Base-by-base conservation (phyloP, 2,888 invertebrate species). In the Amiota mariae region DNA sequence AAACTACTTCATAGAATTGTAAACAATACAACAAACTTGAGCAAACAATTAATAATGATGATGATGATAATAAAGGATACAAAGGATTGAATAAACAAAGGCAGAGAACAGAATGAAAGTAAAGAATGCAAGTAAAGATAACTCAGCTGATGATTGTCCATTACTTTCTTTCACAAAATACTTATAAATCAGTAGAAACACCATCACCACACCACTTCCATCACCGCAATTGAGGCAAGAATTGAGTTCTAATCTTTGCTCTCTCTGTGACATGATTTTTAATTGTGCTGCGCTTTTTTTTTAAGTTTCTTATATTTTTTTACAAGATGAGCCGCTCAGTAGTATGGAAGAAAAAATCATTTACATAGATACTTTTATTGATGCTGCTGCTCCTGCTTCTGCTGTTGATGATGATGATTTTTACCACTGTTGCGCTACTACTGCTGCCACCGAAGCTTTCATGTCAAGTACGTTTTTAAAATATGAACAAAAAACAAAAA, bases 241-340 rank as follows among this genome's bases (percentile, higher is more conserved):
- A 2, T 36, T 36, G 8, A 36, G 36, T 36, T 36, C 36, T 6
- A 36, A 6, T 36, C 36, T 36, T 36, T 36, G 54, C 15, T 15
- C 54, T 15, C 54, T 54, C n/a, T 12, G 54, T 12, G 79, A 76
- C 80, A 76, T 79, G 78, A 79, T 82, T 81, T 81, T 81, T 81
- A 81, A 81, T 81, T 79, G 79, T 82, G 79, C 80, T 79, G 76
- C 74, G 79, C 80, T 80, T 82, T 81, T 81, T 79, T 80, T 82
- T 81, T 81, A 74, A 78, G 80, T 80, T 81, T 77, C 54, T 54
- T 15, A 54, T 15, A 11, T 6, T 66, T 18, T 48, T 48, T 15
- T 48, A 9, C 18, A 11, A 24, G 2, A 63, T 63, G 54, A n/a
- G 54, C 13, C 11, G 13, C 15, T 54, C n/a, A 54, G 15, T 54